phyloP scores from a whole-genome alignment of 2,797 vertebrate genomes.

The Melanotaenia maccullochi region DNA sequence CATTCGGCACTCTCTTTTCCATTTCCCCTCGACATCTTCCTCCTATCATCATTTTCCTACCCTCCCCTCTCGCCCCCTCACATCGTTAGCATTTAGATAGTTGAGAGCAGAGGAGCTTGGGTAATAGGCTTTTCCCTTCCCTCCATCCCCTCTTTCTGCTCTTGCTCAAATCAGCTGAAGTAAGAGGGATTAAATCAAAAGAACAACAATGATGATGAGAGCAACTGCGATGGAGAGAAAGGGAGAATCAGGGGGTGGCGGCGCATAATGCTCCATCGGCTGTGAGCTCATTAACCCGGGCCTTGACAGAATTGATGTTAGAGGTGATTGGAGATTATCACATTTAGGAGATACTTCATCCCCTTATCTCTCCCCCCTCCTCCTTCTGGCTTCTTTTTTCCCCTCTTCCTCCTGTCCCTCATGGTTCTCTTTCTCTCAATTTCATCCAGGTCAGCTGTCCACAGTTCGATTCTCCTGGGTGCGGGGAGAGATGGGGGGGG shows the following conservation, averaged over 20 bases:
- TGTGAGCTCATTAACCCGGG: slow-evolving; percentile 95
- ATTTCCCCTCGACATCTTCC: slow-evolving; percentile 71
- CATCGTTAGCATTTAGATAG: slow-evolving; percentile 99
- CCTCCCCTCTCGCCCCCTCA: slow-evolving; percentile 65
- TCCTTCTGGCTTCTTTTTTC: slow-evolving; percentile 35
- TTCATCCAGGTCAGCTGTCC: slow-evolving; percentile 86
- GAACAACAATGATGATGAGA: slow-evolving; percentile 87
- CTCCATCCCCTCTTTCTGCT: slow-evolving; percentile 67
- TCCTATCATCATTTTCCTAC: slow-evolving; percentile 64
- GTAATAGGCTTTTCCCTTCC: slow-evolving; percentile 90
- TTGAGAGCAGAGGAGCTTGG: slow-evolving; percentile 86
- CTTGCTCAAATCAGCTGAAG: slow-evolving; percentile 87
- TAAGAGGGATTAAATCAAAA: slow-evolving; percentile 91
- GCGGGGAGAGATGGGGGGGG: slow-evolving; percentile 35
- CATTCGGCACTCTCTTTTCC: slow-evolving; percentile 56
- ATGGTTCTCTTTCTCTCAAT: slow-evolving; percentile 74
- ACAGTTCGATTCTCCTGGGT: slow-evolving; percentile 68
- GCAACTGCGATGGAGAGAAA: slow-evolving; percentile 61
- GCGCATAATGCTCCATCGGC: slow-evolving; percentile 88
- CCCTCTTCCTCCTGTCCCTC: slow-evolving; percentile 9
- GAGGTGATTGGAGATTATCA: slow-evolving; percentile 98
- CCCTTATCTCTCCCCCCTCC: slow-evolving; percentile 67
- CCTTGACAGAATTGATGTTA: slow-evolving; percentile 91
- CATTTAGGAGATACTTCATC: slow-evolving; percentile 91
- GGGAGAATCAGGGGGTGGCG: slow-evolving; percentile 42